These are phyloP conservation scores for Craniophora ligustri DNA, from an alignment of 2,888 invertebrate genomes.

Conservation along the genomic window DNA sequence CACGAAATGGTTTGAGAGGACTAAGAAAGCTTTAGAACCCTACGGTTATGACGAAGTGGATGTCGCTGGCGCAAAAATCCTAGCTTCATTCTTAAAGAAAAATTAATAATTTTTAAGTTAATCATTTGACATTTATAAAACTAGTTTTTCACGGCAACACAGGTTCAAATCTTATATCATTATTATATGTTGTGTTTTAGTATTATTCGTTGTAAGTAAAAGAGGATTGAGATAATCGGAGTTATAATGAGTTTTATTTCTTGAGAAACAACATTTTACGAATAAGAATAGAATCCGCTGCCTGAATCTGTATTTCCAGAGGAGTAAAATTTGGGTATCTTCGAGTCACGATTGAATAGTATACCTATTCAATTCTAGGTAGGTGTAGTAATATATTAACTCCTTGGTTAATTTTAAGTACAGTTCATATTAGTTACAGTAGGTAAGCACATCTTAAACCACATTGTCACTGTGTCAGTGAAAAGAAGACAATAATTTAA, in stretches of 20 bases:
- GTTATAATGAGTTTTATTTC: constrained; percentile 9
- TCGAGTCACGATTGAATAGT: too few species aligned
- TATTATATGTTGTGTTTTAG: constrained; percentile 6
- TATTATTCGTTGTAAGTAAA: neutral
- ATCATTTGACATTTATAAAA: too few species aligned
- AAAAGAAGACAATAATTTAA: too few species aligned
- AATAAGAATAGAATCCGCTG: too few species aligned
- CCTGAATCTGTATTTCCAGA: too few species aligned
- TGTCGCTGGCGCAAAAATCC: constrained; percentile 86
- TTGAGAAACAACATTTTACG: neutral
- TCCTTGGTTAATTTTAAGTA: too few species aligned
- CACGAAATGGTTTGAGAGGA: constrained; percentile 90
- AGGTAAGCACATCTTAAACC: too few species aligned
- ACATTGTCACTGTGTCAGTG: too few species aligned
- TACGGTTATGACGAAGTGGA: constrained; percentile 92
- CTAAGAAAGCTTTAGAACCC: constrained; percentile 90
- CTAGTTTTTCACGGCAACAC: constrained; percentile 25
- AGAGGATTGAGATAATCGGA: neutral
- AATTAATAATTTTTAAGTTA: constrained; percentile 36
- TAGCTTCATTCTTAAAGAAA: constrained; percentile 87
- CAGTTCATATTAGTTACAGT: too few species aligned
- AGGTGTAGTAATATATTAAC: too few species aligned
- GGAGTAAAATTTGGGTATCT: too few species aligned
- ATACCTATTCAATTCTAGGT: too few species aligned
- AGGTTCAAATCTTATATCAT: constrained; percentile 17